Percentiles rank a stretch among this genome's conserved stretches.
These are phyloP conservation scores for Tenthredo notha DNA, from an alignment of 2,888 invertebrate genomes.

Conservation along the genomic window DNA sequence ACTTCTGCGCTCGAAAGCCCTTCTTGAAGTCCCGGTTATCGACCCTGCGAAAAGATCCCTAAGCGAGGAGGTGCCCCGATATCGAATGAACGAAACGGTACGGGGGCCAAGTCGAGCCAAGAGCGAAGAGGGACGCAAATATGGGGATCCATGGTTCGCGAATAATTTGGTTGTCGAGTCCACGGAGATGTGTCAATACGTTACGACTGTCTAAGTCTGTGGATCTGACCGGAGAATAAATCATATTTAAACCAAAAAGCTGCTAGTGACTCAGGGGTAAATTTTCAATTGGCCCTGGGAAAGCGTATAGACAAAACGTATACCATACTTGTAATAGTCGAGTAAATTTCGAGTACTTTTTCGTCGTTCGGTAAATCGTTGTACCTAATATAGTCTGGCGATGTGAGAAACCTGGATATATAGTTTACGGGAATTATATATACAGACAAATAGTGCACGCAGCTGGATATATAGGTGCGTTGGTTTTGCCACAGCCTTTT, in stretches of 20 bases:
- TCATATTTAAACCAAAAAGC: not conserved
- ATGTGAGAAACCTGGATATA: not conserved
- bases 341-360: not conserved
- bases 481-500: slow-evolving; percentile 40
- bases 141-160: slow-evolving; percentile 71
- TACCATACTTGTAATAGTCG: slow-evolving; percentile 16
- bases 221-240: not conserved
- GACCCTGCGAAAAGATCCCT: slow-evolving; percentile 72
- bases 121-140: slow-evolving; percentile 74
- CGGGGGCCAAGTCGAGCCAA: slow-evolving; percentile 72
- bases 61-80: slow-evolving; percentile 75
- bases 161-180: slow-evolving; percentile 63
- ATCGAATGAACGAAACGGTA: slow-evolving; percentile 65
- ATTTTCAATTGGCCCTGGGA: slow-evolving; percentile 16
- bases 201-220: slow-evolving; percentile 71
- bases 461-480: slow-evolving; percentile 28
- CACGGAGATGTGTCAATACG: slow-evolving; percentile 74
- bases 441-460: slow-evolving; percentile 30
- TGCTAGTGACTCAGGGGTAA: not conserved
- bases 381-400: not conserved
- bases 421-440: not conserved
- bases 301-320: slow-evolving; percentile 9
- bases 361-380: slow-evolving; percentile 16
- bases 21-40: slow-evolving; percentile 70
- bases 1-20: slow-evolving; percentile 71